Conservation (phyloP, 53 echinoderm and acorn worm species). For the Hippasteria phrygiana region DNA sequence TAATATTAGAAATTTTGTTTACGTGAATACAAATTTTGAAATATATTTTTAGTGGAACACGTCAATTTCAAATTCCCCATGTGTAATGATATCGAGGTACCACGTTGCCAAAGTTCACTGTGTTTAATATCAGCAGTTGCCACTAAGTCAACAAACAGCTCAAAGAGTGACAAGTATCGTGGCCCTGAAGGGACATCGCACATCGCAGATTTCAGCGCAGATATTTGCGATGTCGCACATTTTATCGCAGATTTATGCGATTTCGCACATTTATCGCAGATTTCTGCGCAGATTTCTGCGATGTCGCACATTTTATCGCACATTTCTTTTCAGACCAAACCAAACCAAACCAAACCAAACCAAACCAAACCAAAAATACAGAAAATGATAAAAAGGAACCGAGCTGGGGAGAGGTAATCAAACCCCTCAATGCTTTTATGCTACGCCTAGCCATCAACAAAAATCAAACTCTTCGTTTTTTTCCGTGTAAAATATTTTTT, state of each 20-base stretch:
- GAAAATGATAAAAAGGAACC: too few relatives aligned
- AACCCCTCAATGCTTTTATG: too few relatives aligned
- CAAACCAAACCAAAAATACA: not conserved
- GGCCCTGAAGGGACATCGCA: not conserved
- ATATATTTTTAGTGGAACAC: too few relatives aligned
- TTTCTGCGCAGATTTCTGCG: not conserved
- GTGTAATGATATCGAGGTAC: not conserved
- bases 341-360: not conserved
- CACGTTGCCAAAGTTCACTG: slow-evolving; percentile 4
- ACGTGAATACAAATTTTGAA: too few relatives aligned
- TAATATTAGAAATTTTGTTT: too few relatives aligned
- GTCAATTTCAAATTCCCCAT: too few relatives aligned
- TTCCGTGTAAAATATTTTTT: too few relatives aligned
- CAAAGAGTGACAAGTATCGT: not conserved
- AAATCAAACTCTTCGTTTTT: too few relatives aligned
- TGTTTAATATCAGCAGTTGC: not conserved
- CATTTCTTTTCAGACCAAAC: not conserved
- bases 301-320: too few relatives aligned
- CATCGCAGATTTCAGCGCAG: not conserved
- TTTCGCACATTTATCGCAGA: not conserved
- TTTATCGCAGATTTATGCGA: not conserved
- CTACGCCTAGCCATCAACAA: too few relatives aligned
- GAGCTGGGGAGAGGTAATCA: too few relatives aligned
- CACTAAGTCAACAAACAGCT: not conserved
- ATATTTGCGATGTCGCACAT: not conserved